Conservation (phyloP, 1,140 invertebrate species). For the Paraescarpia echinospica region DNA sequence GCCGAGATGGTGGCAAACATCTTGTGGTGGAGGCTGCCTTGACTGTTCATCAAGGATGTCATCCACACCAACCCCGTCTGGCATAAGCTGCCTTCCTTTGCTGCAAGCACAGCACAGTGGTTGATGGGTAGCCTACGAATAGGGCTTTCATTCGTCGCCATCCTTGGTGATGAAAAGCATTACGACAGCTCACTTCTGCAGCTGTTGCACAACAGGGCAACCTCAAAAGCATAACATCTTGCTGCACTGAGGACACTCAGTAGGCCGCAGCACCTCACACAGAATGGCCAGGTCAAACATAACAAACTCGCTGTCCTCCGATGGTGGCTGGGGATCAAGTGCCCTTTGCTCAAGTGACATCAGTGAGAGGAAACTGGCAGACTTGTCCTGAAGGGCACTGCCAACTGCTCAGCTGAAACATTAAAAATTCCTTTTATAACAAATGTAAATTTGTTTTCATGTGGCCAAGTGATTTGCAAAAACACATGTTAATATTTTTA, state of each 20-base stretch:
- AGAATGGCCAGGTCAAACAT: background rate
- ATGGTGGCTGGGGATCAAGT: background rate
- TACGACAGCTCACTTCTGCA: background rate
- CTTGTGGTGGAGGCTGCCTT: background rate
- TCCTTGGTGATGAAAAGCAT: background rate
- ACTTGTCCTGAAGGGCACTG: background rate
- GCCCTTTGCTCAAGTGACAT: background rate
- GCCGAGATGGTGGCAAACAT: background rate
- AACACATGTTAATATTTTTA: background rate
- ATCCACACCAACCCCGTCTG: slow-evolving; percentile 1
- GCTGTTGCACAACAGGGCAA: background rate
- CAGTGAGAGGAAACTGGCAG: background rate
- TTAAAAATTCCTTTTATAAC: background rate
- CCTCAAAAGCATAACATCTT: background rate
- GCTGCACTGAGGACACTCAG: background rate
- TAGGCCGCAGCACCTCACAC: background rate
- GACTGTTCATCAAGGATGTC: background rate
- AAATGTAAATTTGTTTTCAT: background rate
- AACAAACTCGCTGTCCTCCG: background rate
- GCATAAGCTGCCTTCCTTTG: background rate
- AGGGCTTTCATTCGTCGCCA: background rate
- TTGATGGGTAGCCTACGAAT: slow-evolving; percentile 2
- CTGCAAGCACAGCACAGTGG: slow-evolving; percentile 5
- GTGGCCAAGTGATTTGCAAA: background rate
- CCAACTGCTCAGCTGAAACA: background rate